Percentiles rank a stretch among this genome's conserved stretches.
Conservation (phyloP, 1,140 invertebrate genomes). For the Drosophila ironensis region DNA sequence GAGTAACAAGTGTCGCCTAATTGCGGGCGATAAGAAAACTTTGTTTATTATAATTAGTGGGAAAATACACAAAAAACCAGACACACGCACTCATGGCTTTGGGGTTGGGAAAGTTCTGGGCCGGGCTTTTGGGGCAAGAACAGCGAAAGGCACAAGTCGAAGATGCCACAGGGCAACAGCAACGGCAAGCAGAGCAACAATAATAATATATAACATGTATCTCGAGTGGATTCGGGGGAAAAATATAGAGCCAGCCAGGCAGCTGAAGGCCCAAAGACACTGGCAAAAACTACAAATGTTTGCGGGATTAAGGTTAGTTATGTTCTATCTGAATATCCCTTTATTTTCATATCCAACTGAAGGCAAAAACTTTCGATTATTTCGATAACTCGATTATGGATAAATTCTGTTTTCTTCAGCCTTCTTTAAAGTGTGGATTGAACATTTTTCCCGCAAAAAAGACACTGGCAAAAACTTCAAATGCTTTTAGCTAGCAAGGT, state of each 20-base stretch:
- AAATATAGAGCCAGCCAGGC: neutral
- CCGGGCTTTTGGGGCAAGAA: neutral
- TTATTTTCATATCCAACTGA: no score
- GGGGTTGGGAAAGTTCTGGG: neutral
- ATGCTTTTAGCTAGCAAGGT: slow-evolving; percentile 67
- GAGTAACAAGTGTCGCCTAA: slow-evolving; percentile 32
- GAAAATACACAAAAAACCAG: slow-evolving; percentile 12
- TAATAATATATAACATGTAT: no score
- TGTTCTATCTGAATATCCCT: no score
- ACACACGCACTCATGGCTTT: neutral
- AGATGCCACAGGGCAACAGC: slow-evolving; percentile 4
- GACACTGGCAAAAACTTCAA: slow-evolving; percentile 53
- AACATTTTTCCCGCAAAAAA: no score
- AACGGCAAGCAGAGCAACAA: slow-evolving; percentile 5
- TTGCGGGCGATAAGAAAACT: slow-evolving; percentile 42
- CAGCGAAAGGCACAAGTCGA: neutral
- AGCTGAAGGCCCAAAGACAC: neutral
- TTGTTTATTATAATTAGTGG: slow-evolving; percentile 59
- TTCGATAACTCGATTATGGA: no score
- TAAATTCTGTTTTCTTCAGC: no score
- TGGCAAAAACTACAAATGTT: slow-evolving; percentile 23
- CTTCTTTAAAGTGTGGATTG: no score
- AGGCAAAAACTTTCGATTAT: no score
- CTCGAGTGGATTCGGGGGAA: slow-evolving; percentile 24
- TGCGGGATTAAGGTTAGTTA: no score